Base-by-base conservation (phyloP, 2,888 invertebrate genomes). In the Parnassius apollo region DNA sequence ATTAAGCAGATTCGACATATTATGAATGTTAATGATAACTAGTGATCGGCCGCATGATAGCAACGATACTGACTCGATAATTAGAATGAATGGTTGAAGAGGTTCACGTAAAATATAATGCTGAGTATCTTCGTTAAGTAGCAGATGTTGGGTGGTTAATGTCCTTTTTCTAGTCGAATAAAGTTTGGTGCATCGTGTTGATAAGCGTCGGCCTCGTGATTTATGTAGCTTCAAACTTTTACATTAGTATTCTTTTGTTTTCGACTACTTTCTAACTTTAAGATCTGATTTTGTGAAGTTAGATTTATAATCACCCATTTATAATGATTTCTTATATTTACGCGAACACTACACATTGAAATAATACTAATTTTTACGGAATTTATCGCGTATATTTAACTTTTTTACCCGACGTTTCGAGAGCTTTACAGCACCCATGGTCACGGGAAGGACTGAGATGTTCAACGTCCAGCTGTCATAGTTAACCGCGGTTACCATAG, bases 21-120 rank as follows among this genome's bases (percentile, higher is more conserved):
- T 86, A 85, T 83, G 83, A 85, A 86, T 83, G 82, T 81, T 82
- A 81, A 85, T 81, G 85, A 83, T 86, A 85, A 85, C 82, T 78
- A 76, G 76, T 68, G 79, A 79, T 81, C 74, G 75, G 69, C 61
- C 68, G 68, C 67, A 66, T 70, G 81, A 82, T 81, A 78, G 70
- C 18, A 65, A 9, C 61, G 68, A 70, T 74, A 68, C 65, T 71
- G 73, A 73, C 73, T 74, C 73, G 75, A 81, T 88, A 88, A 88
- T 89, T 86, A 84, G 85, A 88, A 88, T 86, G 78, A 85, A 88
- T 86, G 82, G 84, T 82, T 72, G 71, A 75, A 78, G 77, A 80
- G 73, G 75, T 82, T 78, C 69, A 71, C 68, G 69, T 78, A 69
- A 75, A 81, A 85, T 85, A 78, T 77, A 84, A 83, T 71, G 76